phyloP scores from a whole-genome alignment of 2,888 invertebrate genomes.

The Cosmopolites sordidus region DNA sequence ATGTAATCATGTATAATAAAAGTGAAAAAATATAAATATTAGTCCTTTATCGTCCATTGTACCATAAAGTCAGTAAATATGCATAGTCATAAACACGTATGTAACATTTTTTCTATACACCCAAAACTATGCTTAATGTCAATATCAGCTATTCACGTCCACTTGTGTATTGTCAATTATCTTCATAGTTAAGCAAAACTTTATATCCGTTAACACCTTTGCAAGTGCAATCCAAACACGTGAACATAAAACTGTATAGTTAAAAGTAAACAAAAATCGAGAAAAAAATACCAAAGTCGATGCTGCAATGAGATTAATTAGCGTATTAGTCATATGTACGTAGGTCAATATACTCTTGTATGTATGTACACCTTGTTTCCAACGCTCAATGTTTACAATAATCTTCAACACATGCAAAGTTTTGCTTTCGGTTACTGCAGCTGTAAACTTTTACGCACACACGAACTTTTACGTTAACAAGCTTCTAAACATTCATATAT shows the following conservation, averaged over 20 bases:
- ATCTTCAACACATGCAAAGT: constrained; percentile 15
- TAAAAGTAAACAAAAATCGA: neutral
- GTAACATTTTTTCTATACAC: too few relatives aligned
- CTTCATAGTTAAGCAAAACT: too few relatives aligned
- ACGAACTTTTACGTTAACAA: neutral
- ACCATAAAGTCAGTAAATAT: too few relatives aligned
- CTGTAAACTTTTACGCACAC: neutral
- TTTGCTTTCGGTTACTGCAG: constrained; percentile 12
- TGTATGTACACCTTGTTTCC: constrained; percentile 15
- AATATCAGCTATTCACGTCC: too few relatives aligned
- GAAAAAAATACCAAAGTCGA: neutral
- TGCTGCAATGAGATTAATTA: constrained; percentile 14
- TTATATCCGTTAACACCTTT: neutral
- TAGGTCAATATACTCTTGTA: constrained; percentile 17
- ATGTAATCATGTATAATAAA: too few relatives aligned
- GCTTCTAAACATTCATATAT: neutral
- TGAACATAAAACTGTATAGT: neutral
- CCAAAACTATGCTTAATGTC: too few relatives aligned
- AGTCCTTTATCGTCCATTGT: too few relatives aligned
- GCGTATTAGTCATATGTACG: constrained; percentile 9
- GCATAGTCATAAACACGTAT: too few relatives aligned
- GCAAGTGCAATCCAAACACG: neutral
- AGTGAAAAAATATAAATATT: too few relatives aligned
- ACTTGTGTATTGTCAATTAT: too few relatives aligned
- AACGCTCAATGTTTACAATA: constrained; percentile 17